phyloP scores from a whole-genome alignment of 2,888 invertebrate genomes.

The Melipona bicolor region DNA sequence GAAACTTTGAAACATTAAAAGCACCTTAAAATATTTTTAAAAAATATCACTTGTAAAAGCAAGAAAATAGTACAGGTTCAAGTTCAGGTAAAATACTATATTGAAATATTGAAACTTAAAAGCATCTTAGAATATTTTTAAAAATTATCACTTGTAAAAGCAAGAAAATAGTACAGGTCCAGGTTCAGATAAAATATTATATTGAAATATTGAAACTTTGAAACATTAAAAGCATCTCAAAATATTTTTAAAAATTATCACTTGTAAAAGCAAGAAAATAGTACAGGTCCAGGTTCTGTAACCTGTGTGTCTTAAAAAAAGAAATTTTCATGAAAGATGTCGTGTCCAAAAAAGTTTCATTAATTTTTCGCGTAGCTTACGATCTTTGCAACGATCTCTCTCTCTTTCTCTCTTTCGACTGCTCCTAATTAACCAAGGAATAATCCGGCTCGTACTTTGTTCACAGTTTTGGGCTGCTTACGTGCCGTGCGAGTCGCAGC shows the following conservation, averaged over 20 bases:
- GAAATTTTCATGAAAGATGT: background rate
- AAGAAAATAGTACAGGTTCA: background rate
- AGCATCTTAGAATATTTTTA: background rate
- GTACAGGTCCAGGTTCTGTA: background rate
- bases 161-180: background rate
- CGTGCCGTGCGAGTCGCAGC: slow-evolving; percentile 89
- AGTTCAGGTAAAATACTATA: background rate
- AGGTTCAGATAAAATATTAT: background rate
- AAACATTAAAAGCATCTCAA: background rate
- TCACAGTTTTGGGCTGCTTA: slow-evolving; percentile 90
- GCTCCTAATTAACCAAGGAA: slow-evolving; percentile 33
- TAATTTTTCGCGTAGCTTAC: background rate
- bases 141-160: background rate
- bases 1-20: background rate
- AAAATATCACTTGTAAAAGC: background rate
- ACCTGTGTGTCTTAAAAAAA: too few relatives aligned
- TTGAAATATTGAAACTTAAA: background rate
- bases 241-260: background rate
- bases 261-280: background rate
- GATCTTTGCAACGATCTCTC: background rate
- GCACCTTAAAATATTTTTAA: background rate
- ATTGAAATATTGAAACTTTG: background rate
- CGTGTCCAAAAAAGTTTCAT: background rate
- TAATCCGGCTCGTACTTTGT: slow-evolving; percentile 22
- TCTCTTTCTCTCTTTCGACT: background rate